Conservation (phyloP, 2,113 vertebrate genomes). For the Myocastor coypus region DNA sequence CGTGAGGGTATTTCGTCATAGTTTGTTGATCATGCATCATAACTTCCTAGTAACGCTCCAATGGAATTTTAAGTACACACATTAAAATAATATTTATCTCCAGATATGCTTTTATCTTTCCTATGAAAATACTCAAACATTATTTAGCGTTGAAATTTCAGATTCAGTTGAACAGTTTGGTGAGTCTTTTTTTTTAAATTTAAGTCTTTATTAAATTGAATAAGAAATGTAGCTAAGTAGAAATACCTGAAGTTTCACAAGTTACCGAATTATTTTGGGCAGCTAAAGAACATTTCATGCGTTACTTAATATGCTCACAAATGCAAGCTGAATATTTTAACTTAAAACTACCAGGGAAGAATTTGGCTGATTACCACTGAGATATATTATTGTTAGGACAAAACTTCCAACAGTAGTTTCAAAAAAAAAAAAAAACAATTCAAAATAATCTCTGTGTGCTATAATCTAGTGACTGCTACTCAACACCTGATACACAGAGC, state of each 20-base stretch:
- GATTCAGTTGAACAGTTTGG: not conserved
- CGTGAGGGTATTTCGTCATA: not conserved
- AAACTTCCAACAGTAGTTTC: not conserved
- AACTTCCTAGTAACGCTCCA: not conserved
- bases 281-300: not conserved
- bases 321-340: not conserved
- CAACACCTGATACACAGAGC: not conserved
- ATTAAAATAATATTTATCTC: not conserved
- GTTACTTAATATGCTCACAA: not conserved
- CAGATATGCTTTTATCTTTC: not conserved
- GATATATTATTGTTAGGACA: not conserved
- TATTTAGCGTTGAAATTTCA: not conserved
- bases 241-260: not conserved
- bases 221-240: not conserved
- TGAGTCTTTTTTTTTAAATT: not conserved
- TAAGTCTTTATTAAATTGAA: not conserved
- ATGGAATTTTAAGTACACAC: not conserved
- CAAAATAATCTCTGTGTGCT: not conserved
- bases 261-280: not conserved
- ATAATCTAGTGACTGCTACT: not conserved
- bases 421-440: not conserved
- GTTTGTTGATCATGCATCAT: not conserved
- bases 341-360: not conserved
- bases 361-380: not conserved
- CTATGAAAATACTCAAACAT: not conserved